A percentile compares a stretch with the other conserved stretches of the same genome.
Evolutionary conservation across 1,140 invertebrate species (phyloP).

Genomic region (Cherax destructor): DNA sequence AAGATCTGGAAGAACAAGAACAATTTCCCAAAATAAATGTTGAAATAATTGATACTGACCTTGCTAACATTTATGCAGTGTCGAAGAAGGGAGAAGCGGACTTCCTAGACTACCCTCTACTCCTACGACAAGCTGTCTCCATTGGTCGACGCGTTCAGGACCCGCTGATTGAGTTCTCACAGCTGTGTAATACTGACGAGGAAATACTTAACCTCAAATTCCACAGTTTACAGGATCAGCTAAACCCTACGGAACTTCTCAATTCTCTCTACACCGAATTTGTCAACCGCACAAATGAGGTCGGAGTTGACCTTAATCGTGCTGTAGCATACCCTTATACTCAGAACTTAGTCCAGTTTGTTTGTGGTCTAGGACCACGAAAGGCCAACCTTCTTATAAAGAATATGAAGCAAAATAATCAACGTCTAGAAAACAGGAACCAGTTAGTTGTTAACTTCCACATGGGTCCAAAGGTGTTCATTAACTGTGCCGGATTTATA

Average conservation of each 20-base stretch:
- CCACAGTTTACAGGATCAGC: constrained; percentile 84
- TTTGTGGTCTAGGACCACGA: constrained; percentile 96
- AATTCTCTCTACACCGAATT: constrained; percentile 89
- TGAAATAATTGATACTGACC: constrained; percentile 94
- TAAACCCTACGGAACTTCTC: constrained; percentile 67
- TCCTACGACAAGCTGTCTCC: constrained; percentile 93
- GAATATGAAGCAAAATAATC: constrained; percentile 94
- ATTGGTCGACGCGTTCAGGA: constrained; percentile 94
- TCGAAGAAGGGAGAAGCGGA: constrained; percentile 91
- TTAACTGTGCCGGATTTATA: constrained; percentile 99
- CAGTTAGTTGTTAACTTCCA: constrained; percentile 96
- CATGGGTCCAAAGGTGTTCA: constrained; percentile 98
- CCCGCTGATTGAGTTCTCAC: constrained; percentile 96
- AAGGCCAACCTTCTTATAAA: constrained; percentile 94
- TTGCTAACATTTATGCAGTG: constrained; percentile 92
- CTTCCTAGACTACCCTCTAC: constrained; percentile 92
- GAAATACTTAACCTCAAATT: constrained; percentile 96
- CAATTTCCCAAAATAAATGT: constrained; percentile 92
- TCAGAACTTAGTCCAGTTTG: constrained; percentile 95
- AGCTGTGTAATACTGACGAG: constrained; percentile 95
- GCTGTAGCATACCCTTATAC: constrained; percentile 92
- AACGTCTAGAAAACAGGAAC: constrained; percentile 94
- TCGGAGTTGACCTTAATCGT: constrained; percentile 98
- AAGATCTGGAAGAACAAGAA: constrained; percentile 85
- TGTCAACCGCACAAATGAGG: constrained; percentile 95